A percentile compares a stretch with the other conserved stretches of the same genome.
Conservation (phyloP, 1,140 invertebrate genomes). For the Drosophila ficusphila region DNA sequence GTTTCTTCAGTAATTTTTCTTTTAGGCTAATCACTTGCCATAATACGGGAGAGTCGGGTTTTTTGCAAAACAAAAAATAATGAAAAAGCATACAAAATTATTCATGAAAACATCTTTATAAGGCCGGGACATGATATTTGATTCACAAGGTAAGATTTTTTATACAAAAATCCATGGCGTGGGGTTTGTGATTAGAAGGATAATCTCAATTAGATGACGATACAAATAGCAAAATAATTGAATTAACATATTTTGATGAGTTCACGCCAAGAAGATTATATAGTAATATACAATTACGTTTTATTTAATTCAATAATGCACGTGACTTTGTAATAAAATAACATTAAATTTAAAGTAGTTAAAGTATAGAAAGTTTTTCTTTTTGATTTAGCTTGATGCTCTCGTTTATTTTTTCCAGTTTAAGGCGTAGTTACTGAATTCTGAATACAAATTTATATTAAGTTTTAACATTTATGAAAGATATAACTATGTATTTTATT, state of each 20-base stretch:
- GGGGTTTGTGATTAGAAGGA: background rate
- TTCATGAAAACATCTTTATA: constrained; percentile 27
- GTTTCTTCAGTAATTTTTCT: constrained; percentile 28
- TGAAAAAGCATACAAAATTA: constrained; percentile 3
- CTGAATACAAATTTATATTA: too few relatives aligned
- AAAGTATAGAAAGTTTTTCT: too few relatives aligned
- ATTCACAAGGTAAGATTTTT: background rate
- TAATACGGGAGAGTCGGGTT: constrained; percentile 25
- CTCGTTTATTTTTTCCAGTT: too few relatives aligned
- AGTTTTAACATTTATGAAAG: too few relatives aligned
- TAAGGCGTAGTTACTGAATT: too few relatives aligned
- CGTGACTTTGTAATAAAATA: too few relatives aligned
- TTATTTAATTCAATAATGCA: too few relatives aligned
- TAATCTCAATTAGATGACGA: background rate
- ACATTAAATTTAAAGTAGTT: too few relatives aligned
- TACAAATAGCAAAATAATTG: background rate
- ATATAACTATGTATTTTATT: background rate
- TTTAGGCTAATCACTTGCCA: constrained; percentile 42
- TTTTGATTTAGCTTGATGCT: too few relatives aligned
- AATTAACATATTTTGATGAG: background rate
- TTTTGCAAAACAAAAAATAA: background rate
- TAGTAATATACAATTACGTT: too few relatives aligned
- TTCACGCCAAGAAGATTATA: background rate
- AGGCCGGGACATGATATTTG: constrained; percentile 11
- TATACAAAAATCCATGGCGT: background rate